Evolutionary conservation across 64 coral and sea anemone species (phyloP).

Genomic region (Platygyra sinensis): DNA sequence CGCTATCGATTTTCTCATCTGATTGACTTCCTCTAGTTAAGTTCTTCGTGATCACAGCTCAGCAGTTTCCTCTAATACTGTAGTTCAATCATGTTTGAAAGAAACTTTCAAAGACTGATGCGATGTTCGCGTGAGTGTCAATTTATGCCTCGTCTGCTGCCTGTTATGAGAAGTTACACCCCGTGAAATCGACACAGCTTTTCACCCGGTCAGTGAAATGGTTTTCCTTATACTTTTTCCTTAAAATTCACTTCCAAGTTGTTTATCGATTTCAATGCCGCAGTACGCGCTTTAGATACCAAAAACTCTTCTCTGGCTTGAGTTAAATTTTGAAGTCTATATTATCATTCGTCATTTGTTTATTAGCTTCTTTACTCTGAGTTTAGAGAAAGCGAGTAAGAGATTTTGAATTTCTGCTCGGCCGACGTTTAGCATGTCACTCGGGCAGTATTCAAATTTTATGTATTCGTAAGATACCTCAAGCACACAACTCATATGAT

Average conservation of each 20-base stretch:
- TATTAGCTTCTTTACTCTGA: too few species aligned
- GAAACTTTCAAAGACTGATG: background rate
- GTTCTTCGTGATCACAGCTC: background rate
- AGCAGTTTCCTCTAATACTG: conserved; percentile 28
- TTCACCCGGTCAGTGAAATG: background rate
- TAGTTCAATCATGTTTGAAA: background rate
- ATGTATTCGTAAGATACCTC: conserved; percentile 26
- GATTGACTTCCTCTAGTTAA: conserved; percentile 5
- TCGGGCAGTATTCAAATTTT: background rate
- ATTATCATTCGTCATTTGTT: too few species aligned
- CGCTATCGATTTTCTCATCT: conserved; percentile 7
- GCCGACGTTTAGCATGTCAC: background rate
- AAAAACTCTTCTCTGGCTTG: too few species aligned
- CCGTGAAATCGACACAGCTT: background rate
- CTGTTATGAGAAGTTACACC: background rate
- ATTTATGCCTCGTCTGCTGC: background rate
- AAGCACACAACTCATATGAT: conserved; percentile 22
- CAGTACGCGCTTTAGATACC: too few species aligned
- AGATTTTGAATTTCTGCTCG: background rate
- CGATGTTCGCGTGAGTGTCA: background rate
- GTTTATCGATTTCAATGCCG: too few species aligned
- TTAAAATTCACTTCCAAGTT: background rate
- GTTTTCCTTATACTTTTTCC: background rate
- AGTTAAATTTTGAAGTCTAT: background rate
- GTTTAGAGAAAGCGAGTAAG: too few species aligned